Evolutionary conservation across 2,113 vertebrate species (phyloP).

Genomic region (Elachura formosa): DNA sequence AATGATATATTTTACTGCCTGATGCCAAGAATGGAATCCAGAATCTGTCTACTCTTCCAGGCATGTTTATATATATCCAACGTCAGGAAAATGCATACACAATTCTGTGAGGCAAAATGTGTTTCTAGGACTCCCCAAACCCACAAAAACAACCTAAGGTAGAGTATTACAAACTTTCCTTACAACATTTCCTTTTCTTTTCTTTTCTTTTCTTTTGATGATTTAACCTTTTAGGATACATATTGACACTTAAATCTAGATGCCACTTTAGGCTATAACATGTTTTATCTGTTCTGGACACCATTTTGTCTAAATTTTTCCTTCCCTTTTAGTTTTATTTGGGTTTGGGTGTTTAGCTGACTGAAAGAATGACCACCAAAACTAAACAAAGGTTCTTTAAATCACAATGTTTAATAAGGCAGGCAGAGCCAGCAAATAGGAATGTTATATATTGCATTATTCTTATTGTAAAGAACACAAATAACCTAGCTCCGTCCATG

Average conservation of each 20-base stretch:
- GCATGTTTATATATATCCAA: neutral
- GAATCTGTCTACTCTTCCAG: conserved; percentile 16
- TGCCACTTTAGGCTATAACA: neutral
- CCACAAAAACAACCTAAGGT: neutral
- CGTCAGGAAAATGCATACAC: neutral
- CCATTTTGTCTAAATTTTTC: neutral
- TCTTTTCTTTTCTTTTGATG: neutral
- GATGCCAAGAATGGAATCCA: conserved; percentile 6
- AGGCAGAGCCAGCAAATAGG: neutral
- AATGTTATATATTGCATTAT: neutral
- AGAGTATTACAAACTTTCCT: neutral
- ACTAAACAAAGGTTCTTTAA: neutral
- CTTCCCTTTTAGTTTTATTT: neutral
- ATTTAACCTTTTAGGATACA: neutral
- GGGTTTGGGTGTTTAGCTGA: neutral
- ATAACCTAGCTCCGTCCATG: neutral
- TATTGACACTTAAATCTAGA: neutral
- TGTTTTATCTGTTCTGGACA: neutral
- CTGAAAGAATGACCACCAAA: neutral
- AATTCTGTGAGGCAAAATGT: neutral
- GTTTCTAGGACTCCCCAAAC: neutral
- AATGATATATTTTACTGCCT: neutral
- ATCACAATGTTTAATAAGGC: neutral
- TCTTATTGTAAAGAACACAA: neutral
- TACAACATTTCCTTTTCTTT: neutral